Base-by-base conservation (phyloP, 1,140 invertebrate genomes). In the Trissolcus basalis region DNA sequence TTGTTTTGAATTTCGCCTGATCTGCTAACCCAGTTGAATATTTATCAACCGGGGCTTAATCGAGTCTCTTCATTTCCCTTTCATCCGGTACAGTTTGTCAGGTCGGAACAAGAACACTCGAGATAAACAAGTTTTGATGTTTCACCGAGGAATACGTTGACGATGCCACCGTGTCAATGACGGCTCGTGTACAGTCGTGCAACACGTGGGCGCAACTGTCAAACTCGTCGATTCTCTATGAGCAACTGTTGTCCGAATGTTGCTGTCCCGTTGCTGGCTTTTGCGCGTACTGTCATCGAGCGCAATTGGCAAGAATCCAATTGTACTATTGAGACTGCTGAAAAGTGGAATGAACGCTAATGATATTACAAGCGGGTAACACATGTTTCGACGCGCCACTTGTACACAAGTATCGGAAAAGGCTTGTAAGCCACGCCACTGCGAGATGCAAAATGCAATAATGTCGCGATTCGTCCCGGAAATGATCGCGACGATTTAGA, bases 271-370 rank as follows among this genome's bases (percentile, higher is more conserved):
- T 39, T 39, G 36, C n/a, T n/a, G n/a, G 3, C 9, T 4, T n/a
- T 39, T 11, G 9, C 36, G n/a, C n/a, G n/a, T n/a, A n/a, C n/a
- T n/a, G n/a, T n/a, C n/a, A 39, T 39, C 3, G 9, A 39, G 36
- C 33, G 3, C 44, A 35, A 53, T 60, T 70, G 64, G 60, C 60
- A 55, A 32, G 11, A 13, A 44, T 69, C 65, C 65, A 70, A 39
- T 49, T 33, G 12, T 13, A 32, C 6, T 41, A 45, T 53, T 50
- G 43, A 53, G 49, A 54, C 44, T 35, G 55, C 53, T 49, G 53
- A 49, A 65, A 60, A 70, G 65, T 76, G 50, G 48, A 70, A 65
- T 67, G 50, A 69, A 65, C 60, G 44, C 44, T 65, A 70, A 70
- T 70, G 61, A 67, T 47, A 77, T 70, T 77, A 67, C 74, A 61